Conservation (phyloP, 2,888 invertebrate genomes). For the Cheiracanthium punctorium region DNA sequence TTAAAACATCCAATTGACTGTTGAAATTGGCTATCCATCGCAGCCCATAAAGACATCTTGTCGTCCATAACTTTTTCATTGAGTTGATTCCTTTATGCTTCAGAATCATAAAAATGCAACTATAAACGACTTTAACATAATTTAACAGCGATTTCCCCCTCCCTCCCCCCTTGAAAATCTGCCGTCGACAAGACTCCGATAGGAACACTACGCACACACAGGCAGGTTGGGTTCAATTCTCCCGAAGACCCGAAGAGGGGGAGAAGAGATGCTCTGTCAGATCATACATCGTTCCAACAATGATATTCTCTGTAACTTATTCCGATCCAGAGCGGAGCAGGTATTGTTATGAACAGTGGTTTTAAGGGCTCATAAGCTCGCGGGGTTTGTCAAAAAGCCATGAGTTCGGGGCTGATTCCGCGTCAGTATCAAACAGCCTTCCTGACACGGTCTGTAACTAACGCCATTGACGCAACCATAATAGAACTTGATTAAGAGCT, state of each 20-base stretch:
- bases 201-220: constrained; percentile 8
- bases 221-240: neutral
- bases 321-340: constrained; percentile 7
- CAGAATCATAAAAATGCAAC: constrained; percentile 40
- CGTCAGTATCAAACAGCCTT: constrained; percentile 48
- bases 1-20: constrained; percentile 42
- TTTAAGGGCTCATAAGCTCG: constrained; percentile 31
- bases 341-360: constrained; percentile 39
- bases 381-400: constrained; percentile 23
- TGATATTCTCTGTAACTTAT: constrained; percentile 36
- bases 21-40: constrained; percentile 46
- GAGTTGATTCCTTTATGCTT: constrained; percentile 38
- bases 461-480: constrained; percentile 56
- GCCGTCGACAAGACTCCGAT: constrained; percentile 29
- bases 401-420: constrained; percentile 28
- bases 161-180: constrained; percentile 3
- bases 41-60: constrained; percentile 37
- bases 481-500: constrained; percentile 64
- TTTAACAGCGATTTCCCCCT: constrained; percentile 31
- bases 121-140: constrained; percentile 39
- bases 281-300: constrained; percentile 43
- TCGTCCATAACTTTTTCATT: constrained; percentile 49
- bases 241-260: constrained; percentile 17
- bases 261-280: constrained; percentile 23
- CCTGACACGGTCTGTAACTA: constrained; percentile 57